phyloP scores from a whole-genome alignment of 2,888 invertebrate species.

The Sthenelais limicola region DNA sequence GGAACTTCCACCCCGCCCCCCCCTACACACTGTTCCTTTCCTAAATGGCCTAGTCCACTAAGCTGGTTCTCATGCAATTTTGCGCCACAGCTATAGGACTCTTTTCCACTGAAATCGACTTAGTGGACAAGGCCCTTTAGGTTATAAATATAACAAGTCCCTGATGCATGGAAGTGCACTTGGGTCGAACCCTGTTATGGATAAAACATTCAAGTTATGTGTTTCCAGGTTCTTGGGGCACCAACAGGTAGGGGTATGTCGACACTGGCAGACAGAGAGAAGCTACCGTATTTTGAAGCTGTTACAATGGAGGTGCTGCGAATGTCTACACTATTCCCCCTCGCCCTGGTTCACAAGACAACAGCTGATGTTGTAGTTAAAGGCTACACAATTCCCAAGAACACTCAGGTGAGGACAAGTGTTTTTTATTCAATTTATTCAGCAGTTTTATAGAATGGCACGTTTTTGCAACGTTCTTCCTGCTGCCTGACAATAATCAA shows the following conservation, averaged over 20 bases:
- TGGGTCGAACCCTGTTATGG: no score
- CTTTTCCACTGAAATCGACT: no score
- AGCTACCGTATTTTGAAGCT: constrained; percentile 57
- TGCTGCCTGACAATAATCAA: not conserved
- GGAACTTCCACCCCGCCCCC: no score
- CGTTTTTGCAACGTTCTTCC: not conserved
- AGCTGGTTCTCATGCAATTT: no score
- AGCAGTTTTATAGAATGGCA: not conserved
- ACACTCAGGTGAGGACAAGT: constrained; percentile 16
- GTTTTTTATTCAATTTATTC: no score
- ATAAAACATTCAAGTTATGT: no score
- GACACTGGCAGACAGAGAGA: constrained; percentile 47
- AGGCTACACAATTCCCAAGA: constrained; percentile 24
- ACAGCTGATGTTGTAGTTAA: constrained; percentile 51
- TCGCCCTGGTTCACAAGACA: constrained; percentile 53
- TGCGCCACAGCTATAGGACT: no score
- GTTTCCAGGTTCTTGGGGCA: not conserved
- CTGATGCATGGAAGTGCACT: no score
- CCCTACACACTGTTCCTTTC: no score
- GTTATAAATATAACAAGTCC: no score
- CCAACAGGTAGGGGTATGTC: not conserved
- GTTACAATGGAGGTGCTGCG: constrained; percentile 58
- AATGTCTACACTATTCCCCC: constrained; percentile 50
- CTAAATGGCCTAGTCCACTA: no score
- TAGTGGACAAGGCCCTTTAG: no score